Evolutionary conservation across 2,888 invertebrate genomes (phyloP).

Genomic region (Lepas anatifera): DNA sequence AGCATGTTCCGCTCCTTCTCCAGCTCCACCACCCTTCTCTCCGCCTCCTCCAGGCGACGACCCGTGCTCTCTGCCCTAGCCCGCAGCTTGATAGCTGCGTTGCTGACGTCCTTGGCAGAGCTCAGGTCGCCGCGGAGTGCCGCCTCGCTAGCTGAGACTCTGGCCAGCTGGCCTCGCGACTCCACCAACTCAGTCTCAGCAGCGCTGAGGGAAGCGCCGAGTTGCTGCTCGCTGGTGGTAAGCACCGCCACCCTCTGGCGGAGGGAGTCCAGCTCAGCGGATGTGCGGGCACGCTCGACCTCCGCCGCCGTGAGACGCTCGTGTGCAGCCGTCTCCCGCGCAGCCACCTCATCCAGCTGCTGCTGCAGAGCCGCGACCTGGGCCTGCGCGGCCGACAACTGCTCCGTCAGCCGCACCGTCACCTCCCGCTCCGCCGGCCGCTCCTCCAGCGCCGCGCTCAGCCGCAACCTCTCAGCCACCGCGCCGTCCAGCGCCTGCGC

Average conservation of each 20-base stretch:
- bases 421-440: no score
- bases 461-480: neutral
- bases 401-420: no score
- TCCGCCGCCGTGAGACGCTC: neutral
- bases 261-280: neutral
- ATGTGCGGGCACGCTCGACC: neutral
- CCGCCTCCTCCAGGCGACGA: neutral
- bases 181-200: neutral
- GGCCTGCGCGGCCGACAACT: no score
- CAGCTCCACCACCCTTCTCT: neutral
- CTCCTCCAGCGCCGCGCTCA: neutral
- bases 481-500: neutral
- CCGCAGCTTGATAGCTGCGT: neutral
- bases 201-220: neutral
- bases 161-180: neutral
- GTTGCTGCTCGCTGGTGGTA: neutral
- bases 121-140: neutral
- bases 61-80: neutral
- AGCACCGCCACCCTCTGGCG: neutral
- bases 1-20: neutral
- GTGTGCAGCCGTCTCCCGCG: no score
- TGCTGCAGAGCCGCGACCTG: no score
- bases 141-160: neutral
- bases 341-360: no score
- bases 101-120: neutral